Conservation (phyloP, 2,797 vertebrate genomes). For the Megaceryle alcyon region DNA sequence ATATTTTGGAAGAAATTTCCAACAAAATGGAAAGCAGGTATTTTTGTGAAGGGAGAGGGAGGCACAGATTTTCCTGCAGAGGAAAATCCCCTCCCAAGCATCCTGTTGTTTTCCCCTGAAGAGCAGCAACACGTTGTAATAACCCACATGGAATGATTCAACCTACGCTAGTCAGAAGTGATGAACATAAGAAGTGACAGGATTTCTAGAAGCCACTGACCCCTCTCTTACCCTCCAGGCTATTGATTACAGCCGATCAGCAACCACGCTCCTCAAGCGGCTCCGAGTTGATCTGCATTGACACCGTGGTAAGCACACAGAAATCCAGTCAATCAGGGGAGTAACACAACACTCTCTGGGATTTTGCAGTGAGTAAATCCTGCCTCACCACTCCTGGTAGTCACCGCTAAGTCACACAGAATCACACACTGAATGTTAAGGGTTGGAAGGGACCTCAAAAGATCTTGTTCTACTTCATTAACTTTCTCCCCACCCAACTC, state of each 20-base stretch:
- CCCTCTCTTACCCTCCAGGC: background rate
- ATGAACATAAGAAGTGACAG: background rate
- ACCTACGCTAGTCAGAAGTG: background rate
- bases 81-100: background rate
- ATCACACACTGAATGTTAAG: no score
- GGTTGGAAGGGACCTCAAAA: no score
- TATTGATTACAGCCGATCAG: background rate
- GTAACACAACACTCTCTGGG: rapidly evolving
- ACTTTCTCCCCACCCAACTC: no score
- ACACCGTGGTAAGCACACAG: rapidly evolving
- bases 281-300: background rate
- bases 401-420: no score
- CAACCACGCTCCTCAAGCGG: rapidly evolving
- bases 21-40: background rate
- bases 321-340: background rate
- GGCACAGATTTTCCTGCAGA: background rate
- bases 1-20: background rate
- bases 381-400: background rate
- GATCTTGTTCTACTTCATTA: no score
- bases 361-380: background rate
- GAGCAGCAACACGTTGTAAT: background rate
- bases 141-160: background rate
- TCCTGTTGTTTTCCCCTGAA: background rate
- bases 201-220: background rate
- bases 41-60: background rate